These are phyloP conservation scores for Takifugu ocellatus DNA, from an alignment of 2,797 vertebrate genomes.

Conservation along the genomic window DNA sequence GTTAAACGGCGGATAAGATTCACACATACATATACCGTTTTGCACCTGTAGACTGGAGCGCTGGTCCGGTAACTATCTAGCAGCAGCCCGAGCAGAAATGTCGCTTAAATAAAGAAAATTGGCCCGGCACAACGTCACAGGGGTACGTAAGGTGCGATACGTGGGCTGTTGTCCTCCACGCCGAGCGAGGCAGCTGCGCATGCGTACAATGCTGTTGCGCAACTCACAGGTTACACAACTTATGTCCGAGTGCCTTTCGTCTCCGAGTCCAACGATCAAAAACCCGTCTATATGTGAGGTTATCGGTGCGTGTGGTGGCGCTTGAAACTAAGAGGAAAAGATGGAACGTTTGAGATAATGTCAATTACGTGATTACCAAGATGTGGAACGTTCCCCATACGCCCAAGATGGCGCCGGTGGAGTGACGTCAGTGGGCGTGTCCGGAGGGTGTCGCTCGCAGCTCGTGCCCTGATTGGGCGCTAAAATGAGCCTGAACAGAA, in stretches of 20 bases:
- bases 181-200: not conserved
- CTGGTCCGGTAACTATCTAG: slow-evolving; percentile 2
- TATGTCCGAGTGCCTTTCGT: no score
- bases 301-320: no score
- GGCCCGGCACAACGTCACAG: slow-evolving; percentile 41
- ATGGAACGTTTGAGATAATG: no score
- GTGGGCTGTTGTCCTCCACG: slow-evolving; percentile 27
- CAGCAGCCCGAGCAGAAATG: not conserved
- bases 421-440: not conserved
- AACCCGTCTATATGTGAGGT: no score
- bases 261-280: no score
- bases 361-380: not conserved
- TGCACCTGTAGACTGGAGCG: not conserved
- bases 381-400: slow-evolving; percentile 3
- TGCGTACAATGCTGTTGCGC: not conserved
- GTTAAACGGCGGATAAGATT: no score
- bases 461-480: slow-evolving; percentile 38
- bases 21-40: not conserved
- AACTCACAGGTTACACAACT: slow-evolving; percentile 3
- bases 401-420: slow-evolving; percentile 35
- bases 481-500: slow-evolving; percentile 25
- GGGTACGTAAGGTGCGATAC: slow-evolving; percentile 2
- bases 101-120: slow-evolving; percentile 42
- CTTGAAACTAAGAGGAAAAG: no score
- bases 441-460: slow-evolving; percentile 19